A percentile compares a stretch with the other conserved stretches of the same genome.
These are phyloP conservation scores for Sebastes taczanowskii DNA, from an alignment of 2,797 vertebrate genomes.

Conservation along the genomic window DNA sequence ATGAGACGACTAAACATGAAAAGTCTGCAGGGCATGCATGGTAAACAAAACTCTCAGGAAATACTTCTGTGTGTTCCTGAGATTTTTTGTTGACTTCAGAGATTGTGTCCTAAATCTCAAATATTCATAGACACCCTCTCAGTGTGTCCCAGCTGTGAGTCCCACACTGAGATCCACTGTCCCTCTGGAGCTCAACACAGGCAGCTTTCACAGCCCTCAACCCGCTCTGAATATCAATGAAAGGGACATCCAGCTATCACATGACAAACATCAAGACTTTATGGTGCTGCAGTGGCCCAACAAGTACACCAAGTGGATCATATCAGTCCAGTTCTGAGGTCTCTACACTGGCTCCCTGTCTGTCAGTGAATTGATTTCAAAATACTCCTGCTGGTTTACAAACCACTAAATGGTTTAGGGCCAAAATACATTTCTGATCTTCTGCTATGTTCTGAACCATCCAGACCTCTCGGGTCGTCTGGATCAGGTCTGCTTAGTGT, in stretches of 20 bases:
- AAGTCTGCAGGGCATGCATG: neutral
- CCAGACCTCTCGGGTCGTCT: too few relatives aligned
- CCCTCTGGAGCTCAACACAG: conserved; percentile 57
- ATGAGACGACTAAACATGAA: conserved; percentile 10
- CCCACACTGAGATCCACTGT: conserved; percentile 74
- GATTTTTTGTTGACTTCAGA: neutral
- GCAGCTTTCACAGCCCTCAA: conserved; percentile 59
- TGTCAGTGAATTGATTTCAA: too few relatives aligned
- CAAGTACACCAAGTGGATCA: neutral
- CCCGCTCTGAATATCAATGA: conserved; percentile 74
- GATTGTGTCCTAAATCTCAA: neutral
- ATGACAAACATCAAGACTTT: conserved; percentile 29
- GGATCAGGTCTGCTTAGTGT: too few relatives aligned
- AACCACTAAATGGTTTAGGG: too few relatives aligned
- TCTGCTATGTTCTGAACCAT: too few relatives aligned
- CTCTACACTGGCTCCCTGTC: too few relatives aligned
- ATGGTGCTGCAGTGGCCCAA: neutral
- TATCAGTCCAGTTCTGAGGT: too few relatives aligned
- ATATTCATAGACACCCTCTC: conserved; percentile 26
- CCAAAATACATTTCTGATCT: too few relatives aligned
- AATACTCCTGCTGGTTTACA: too few relatives aligned
- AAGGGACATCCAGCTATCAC: conserved; percentile 25
- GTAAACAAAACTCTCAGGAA: neutral
- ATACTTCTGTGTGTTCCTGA: neutral
- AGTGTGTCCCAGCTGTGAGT: conserved; percentile 70